Evolutionary conservation across 2,888 invertebrate species (phyloP).

Genomic region (Amblyjoppa proteus): DNA sequence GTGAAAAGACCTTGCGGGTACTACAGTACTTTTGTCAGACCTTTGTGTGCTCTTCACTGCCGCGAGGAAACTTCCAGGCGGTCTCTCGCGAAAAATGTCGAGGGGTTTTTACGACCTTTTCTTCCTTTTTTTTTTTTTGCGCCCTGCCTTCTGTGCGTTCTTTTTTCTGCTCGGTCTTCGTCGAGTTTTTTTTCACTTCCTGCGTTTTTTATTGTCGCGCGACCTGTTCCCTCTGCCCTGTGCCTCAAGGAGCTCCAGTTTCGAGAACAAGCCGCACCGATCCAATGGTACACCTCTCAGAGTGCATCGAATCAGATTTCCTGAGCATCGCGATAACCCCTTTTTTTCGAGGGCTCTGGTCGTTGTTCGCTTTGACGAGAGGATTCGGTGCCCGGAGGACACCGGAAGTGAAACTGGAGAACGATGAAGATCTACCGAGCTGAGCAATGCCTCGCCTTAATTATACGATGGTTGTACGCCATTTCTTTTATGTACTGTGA

Average conservation of each 20-base stretch:
- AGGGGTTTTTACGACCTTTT: slow-evolving; percentile 31
- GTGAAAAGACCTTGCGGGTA: slow-evolving; percentile 17
- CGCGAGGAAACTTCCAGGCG: slow-evolving; percentile 13
- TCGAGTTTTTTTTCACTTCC: neutral
- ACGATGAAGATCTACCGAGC: slow-evolving; percentile 33
- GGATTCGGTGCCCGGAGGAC: slow-evolving; percentile 33
- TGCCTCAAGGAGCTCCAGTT: slow-evolving; percentile 10
- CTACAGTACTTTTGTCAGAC: slow-evolving; percentile 37
- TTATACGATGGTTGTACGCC: neutral
- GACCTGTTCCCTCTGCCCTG: neutral
- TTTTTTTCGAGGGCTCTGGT: slow-evolving; percentile 40
- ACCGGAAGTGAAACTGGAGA: neutral
- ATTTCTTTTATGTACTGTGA: neutral
- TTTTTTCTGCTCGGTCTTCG: slow-evolving; percentile 5
- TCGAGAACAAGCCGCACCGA: slow-evolving; percentile 14
- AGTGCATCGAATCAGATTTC: slow-evolving; percentile 45
- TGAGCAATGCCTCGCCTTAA: slow-evolving; percentile 29
- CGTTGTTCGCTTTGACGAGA: slow-evolving; percentile 49
- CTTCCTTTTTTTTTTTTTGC: neutral
- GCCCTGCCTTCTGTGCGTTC: neutral
- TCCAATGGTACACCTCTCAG: neutral
- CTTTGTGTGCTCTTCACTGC: slow-evolving; percentile 26
- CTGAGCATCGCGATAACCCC: slow-evolving; percentile 39
- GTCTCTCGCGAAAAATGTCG: neutral
- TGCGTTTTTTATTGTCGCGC: slow-evolving; percentile 27